Base-by-base conservation (phyloP, 2,888 invertebrate species). In the Sthenelais limicola region DNA sequence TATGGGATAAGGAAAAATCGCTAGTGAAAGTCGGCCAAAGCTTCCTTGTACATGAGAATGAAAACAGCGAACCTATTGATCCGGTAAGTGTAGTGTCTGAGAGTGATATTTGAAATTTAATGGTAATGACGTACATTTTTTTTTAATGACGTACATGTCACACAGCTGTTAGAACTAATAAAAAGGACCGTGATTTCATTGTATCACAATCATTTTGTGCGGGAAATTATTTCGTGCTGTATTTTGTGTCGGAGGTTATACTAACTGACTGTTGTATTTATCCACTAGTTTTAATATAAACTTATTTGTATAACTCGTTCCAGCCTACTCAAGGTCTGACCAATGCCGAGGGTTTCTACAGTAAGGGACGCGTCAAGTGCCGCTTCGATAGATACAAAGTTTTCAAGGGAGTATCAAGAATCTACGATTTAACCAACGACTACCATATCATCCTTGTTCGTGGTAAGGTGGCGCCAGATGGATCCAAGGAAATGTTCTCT, bases 1-100 rank as follows among this genome's bases (percentile, higher is more conserved):
- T 84, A 0, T 79, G 81, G 67, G 73, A 76, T 38, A 76, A 80
- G 33, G 75, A 78, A 5, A 75, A 73, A 5, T 81, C 78, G 1
- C 47, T 69, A 0, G 80, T 82, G 43, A 74, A 76, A 48, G 79
- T 85, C 24, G 78, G 77, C 28, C 79, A 83, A 52, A 86, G 86
- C 4, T 84, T 78, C 77, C 86, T 84, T 58, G 28, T 32, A 47
- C 76, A 74, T 15, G 79, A 80, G 47, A 79, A 77, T 33, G 81
- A 80, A 47, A 43, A 4, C n/a, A 58, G 33, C 48, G 24, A 5
- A 21, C 24, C 43, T 32, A 62, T 48, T 26, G 71, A 62, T 21
- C 58, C 43, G 33, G 71, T 71, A n/a, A 58, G 71, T 62, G 28
- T 5, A 28, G 26, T 47, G 48, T 52, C n/a, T 21, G n/a, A n/a